phyloP scores from a whole-genome alignment of 2,113 vertebrate species.

The Ochotona curzoniae region DNA sequence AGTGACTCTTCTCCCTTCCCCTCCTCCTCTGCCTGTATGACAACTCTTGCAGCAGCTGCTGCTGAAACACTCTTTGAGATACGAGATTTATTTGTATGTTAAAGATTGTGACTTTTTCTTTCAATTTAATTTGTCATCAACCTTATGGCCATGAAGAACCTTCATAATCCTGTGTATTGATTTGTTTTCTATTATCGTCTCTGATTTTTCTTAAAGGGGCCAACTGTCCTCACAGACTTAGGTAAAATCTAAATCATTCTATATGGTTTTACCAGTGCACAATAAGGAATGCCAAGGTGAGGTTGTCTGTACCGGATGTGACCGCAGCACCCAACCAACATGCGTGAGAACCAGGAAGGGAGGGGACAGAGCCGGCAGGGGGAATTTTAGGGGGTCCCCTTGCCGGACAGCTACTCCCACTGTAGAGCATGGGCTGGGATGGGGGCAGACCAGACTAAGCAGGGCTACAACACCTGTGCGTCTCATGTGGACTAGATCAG shows the following conservation, averaged over 20 bases:
- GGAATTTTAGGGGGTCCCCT: too few relatives aligned
- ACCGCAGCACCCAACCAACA: too few relatives aligned
- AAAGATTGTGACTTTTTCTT: slow-evolving; percentile 36
- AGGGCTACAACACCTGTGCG: too few relatives aligned
- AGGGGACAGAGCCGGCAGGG: too few relatives aligned
- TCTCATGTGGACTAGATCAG: too few relatives aligned
- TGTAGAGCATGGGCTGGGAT: too few relatives aligned
- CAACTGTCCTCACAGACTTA: neutral
- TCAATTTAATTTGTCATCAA: neutral
- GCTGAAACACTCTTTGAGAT: neutral
- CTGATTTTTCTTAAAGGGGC: slow-evolving; percentile 18
- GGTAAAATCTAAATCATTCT: neutral
- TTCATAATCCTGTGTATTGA: slow-evolving; percentile 33
- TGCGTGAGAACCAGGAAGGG: too few relatives aligned
- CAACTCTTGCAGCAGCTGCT: neutral
- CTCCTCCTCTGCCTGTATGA: neutral
- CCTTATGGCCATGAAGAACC: neutral
- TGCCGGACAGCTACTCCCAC: too few relatives aligned
- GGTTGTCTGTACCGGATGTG: too few relatives aligned
- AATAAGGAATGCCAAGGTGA: too few relatives aligned
- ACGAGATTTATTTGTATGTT: slow-evolving; percentile 23
- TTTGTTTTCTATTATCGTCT: neutral
- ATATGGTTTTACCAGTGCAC: slow-evolving; percentile 35
- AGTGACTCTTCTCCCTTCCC: neutral
- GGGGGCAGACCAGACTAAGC: too few relatives aligned